phyloP scores from a whole-genome alignment of 2,113 vertebrate species.

The Pseudorasbora parva region DNA sequence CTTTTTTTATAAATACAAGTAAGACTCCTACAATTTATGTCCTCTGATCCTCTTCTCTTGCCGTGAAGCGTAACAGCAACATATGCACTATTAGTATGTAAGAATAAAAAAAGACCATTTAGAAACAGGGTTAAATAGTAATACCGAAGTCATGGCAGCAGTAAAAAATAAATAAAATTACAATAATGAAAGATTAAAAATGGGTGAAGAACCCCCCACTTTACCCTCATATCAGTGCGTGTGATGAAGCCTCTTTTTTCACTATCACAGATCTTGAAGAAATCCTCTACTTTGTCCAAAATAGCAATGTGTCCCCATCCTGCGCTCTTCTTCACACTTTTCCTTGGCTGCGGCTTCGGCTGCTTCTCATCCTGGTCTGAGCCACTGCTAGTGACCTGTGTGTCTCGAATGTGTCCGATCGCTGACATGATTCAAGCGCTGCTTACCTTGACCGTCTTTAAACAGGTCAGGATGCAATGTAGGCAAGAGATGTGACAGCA shows the following conservation, averaged over 20 bases:
- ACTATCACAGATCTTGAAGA: conserved; percentile 90
- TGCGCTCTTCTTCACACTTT: conserved; percentile 41
- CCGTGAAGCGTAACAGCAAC: too few species aligned
- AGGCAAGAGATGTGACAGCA: neutral
- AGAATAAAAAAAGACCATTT: rapidly evolving
- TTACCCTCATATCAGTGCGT: conserved; percentile 88
- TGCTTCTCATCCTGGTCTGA: conserved; percentile 64
- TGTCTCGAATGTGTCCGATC: neutral
- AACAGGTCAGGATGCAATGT: neutral
- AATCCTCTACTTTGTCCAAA: conserved; percentile 84
- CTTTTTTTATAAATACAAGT: too few species aligned
- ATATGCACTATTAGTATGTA: neutral
- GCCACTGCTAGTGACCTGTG: conserved; percentile 8
- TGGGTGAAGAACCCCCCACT: conserved; percentile 7
- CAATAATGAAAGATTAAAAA: neutral
- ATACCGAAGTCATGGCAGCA: neutral
- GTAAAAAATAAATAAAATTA: neutral
- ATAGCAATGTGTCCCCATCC: conserved; percentile 67
- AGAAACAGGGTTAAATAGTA: neutral
- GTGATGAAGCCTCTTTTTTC: conserved; percentile 89
- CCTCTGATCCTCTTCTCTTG: too few species aligned
- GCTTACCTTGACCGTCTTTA: neutral
- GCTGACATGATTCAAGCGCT: conserved; percentile 58
- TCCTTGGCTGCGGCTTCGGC: conserved; percentile 18
- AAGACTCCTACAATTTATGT: too few species aligned